Evolutionary conservation across 2,113 vertebrate genomes (phyloP), one percentile per base, ranked within the genome.

Genomic region (Holacanthus passer): DNA sequence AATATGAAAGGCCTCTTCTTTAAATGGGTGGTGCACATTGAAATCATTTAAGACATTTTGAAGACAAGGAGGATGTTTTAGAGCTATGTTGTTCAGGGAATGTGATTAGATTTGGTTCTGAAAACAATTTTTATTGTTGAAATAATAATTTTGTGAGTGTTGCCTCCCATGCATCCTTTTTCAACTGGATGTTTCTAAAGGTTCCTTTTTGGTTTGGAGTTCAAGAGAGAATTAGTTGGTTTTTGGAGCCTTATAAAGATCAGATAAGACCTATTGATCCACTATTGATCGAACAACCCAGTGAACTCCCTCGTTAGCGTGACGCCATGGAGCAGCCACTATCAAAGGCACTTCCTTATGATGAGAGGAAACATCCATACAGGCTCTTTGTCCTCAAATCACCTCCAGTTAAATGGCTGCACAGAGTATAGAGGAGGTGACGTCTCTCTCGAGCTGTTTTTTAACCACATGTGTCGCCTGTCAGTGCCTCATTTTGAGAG

Each of bases 271-370:
- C 35, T 47, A 59, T 39, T 48, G 74, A 80, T 47, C 22, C n/a
- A 11, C 13, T 67, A 72, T 55, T 79, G 67, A 74, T 85, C n/a
- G 29, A 65, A 31, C 20, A 56, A 37, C 35, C 37, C 37, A 59
- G 17, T 48, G 24, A 59, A n/a, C 37, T 39, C 32, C 35, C 41
- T 78, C 43, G 53, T 85, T 65, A 62, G 10, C n/a, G 16, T 24
- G 72, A 45, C 27, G 29, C 39, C 29, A 37, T n/a, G 17, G 12
- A 59, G 65, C 50, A 32, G 60, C 11, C 39, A 41, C 29, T 72
- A 59, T 81, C 47, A 67, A 62, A 77, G 68, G 43, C 24, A 24
- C 31, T 50, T 69, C 68, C 32, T 60, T 16, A 43, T 39, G 37
- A 62, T 66, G 35, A 77, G 56, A 7, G 53, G 52, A 74, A 77